Conservation (phyloP, 2,888 invertebrate genomes). For the Buathra laborator region DNA sequence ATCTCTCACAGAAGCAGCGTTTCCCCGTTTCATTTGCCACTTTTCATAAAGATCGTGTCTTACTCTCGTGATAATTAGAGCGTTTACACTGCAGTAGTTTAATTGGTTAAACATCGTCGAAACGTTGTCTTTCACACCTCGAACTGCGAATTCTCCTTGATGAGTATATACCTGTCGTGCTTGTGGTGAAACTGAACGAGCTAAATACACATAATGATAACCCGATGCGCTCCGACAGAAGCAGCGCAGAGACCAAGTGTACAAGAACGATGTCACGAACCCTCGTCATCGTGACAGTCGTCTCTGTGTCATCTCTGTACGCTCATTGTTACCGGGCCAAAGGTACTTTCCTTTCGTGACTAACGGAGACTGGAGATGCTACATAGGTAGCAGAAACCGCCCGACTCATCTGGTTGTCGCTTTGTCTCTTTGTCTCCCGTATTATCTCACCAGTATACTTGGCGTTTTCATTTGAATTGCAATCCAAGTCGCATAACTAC, state of each 20-base stretch:
- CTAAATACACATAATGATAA: conserved; percentile 36
- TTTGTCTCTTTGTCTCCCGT: conserved; percentile 27
- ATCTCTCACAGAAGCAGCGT: no score
- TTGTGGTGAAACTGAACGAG: background rate
- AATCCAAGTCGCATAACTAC: conserved; percentile 41
- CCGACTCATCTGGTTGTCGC: conserved; percentile 13
- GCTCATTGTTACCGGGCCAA: conserved; percentile 17
- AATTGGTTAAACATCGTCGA: background rate
- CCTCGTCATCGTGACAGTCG: conserved; percentile 47
- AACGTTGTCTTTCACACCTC: background rate
- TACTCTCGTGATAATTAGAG: no score
- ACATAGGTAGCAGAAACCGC: background rate
- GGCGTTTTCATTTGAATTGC: conserved; percentile 59
- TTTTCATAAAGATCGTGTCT: background rate
- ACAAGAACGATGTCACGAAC: conserved; percentile 54
- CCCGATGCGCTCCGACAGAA: conserved; percentile 5
- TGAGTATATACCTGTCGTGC: background rate
- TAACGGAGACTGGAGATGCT: conserved; percentile 26
- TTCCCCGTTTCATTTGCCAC: background rate
- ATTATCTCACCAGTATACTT: conserved; percentile 16
- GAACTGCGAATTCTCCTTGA: background rate
- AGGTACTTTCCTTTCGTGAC: conserved; percentile 43
- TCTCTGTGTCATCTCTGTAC: conserved; percentile 27
- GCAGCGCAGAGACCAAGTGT: conserved; percentile 31
- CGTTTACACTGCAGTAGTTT: no score